Evolutionary conservation across 35 echinoderm and acorn worm species (phyloP).

Genomic region (Lytechinus variegatus): DNA sequence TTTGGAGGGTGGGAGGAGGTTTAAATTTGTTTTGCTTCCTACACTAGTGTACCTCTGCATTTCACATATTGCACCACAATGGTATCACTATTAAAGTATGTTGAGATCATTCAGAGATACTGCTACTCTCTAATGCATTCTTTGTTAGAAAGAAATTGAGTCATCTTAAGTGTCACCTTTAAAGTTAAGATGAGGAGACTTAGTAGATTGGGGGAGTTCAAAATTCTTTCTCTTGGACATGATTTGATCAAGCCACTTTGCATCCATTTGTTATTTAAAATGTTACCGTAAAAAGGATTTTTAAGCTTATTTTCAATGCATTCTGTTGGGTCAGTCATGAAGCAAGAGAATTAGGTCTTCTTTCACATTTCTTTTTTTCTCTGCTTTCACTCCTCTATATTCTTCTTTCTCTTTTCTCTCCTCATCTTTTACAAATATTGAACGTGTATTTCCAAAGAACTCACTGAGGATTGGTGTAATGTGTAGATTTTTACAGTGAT

Average conservation of each 20-base stretch:
- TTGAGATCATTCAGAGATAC: not conserved
- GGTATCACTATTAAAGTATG: not conserved
- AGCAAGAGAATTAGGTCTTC: no score
- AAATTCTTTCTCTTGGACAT: not conserved
- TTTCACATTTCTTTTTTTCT: no score
- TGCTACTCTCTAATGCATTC: not conserved
- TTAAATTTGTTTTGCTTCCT: no score
- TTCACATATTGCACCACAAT: not conserved
- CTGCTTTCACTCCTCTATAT: no score
- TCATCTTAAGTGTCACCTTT: not conserved
- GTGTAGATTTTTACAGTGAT: not conserved
- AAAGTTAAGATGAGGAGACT: no score
- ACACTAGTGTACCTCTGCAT: not conserved
- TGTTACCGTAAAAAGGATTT: no score
- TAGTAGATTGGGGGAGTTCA: not conserved
- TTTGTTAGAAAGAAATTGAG: not conserved
- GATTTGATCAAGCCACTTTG: not conserved
- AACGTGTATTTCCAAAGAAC: not conserved
- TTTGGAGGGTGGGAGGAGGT: no score
- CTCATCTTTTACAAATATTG: no score
- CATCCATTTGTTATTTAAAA: no score
- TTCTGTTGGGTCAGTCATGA: no score
- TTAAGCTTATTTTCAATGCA: no score
- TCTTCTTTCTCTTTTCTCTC: no score
- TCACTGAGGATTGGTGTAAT: not conserved